A percentile compares a stretch with the other conserved stretches of the same genome.
phyloP scores from a whole-genome alignment of 2,797 vertebrate genomes.

The Onychomys leucogaster region DNA sequence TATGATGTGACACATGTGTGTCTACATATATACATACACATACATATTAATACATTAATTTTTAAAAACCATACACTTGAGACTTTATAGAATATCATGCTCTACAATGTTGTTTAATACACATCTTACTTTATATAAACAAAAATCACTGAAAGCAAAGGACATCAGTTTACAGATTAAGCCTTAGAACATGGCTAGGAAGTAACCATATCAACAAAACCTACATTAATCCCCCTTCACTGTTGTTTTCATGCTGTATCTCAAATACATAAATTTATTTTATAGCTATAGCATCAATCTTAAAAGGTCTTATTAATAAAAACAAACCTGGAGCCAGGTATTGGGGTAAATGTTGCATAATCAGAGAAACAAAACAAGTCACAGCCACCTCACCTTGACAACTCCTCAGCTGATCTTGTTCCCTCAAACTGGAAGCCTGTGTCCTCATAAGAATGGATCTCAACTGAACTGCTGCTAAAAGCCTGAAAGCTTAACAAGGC shows the following conservation, averaged over 20 bases:
- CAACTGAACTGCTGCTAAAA: too few species aligned
- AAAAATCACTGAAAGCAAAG: constrained; percentile 25
- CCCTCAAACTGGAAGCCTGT: too few species aligned
- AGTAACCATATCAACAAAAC: constrained; percentile 15
- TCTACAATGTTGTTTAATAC: constrained; percentile 49
- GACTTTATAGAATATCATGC: not conserved
- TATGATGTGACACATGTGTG: not conserved
- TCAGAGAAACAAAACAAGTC: too few species aligned
- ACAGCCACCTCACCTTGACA: too few species aligned
- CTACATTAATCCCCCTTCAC: not conserved
- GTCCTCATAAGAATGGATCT: too few species aligned
- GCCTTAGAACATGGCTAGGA: constrained; percentile 13
- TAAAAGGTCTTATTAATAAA: too few species aligned
- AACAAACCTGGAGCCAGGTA: too few species aligned
- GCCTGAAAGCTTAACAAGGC: too few species aligned
- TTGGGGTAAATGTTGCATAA: too few species aligned
- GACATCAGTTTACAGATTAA: constrained; percentile 38
- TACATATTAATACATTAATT: not conserved
- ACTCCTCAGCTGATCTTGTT: too few species aligned
- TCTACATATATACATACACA: not conserved
- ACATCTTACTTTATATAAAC: not conserved
- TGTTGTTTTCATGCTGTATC: constrained; percentile 25
- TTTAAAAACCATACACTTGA: not conserved
- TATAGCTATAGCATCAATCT: too few species aligned
- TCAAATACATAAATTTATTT: constrained; percentile 22